Evolutionary conservation across 2,888 invertebrate species (phyloP).

Genomic region (Heliconius erato): DNA sequence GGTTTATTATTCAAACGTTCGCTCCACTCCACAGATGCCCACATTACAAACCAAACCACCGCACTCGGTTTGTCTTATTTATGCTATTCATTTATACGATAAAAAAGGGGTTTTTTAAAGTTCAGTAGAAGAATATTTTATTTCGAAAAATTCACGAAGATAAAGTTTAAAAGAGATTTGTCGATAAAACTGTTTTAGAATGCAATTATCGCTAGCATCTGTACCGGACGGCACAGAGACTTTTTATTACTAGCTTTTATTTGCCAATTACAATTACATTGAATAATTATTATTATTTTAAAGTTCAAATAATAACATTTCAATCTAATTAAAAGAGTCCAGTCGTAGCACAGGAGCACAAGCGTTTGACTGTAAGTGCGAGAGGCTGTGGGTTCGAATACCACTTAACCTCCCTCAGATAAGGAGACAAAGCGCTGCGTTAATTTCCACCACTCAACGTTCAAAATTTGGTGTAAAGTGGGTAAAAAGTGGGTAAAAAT

Average conservation of each 20-base stretch:
- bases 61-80: constrained; percentile 52
- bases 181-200: constrained; percentile 26
- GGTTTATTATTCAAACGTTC: constrained; percentile 60
- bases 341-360: too few relatives aligned
- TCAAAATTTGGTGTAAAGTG: too few relatives aligned
- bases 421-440: too few relatives aligned
- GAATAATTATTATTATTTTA: not conserved
- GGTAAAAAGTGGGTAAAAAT: too few relatives aligned
- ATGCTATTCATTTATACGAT: constrained; percentile 46
- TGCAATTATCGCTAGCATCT: constrained; percentile 29
- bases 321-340: too few relatives aligned
- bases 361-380: too few relatives aligned
- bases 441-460: too few relatives aligned
- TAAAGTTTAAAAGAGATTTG: constrained; percentile 24
- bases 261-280: not conserved
- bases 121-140: constrained; percentile 33
- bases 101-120: constrained; percentile 41
- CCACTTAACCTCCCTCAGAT: too few relatives aligned
- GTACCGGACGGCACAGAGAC: not conserved
- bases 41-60: constrained; percentile 53
- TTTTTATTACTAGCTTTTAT: not conserved
- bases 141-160: constrained; percentile 13
- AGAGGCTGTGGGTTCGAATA: too few relatives aligned
- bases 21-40: constrained; percentile 52
- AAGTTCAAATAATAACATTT: too few relatives aligned